Conservation (phyloP, 1,140 invertebrate genomes). For the Apocrypta bakeri region DNA sequence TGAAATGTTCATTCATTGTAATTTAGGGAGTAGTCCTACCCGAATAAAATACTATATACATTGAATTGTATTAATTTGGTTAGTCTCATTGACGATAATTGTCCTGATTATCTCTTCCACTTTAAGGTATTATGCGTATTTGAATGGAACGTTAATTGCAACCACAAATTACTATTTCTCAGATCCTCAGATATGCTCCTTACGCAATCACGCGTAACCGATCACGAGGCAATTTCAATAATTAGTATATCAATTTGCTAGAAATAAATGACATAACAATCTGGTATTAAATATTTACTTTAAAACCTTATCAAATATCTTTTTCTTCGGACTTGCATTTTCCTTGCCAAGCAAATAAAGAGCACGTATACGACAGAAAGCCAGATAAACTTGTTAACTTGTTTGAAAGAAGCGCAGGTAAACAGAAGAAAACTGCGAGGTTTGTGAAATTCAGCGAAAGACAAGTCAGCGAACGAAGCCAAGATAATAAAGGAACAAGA, state of each 20-base stretch:
- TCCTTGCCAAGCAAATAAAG: not conserved
- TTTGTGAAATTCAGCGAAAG: not conserved
- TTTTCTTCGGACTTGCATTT: not conserved
- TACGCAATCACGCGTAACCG: not conserved
- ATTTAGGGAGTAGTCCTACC: no score
- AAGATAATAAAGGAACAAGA: not conserved
- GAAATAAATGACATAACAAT: not conserved
- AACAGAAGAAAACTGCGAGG: not conserved
- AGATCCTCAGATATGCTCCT: not conserved
- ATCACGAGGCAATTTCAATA: not conserved
- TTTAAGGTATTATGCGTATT: not conserved
- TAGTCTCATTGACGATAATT: not conserved
- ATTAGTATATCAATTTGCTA: no score
- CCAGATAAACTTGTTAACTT: not conserved
- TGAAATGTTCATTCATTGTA: no score
- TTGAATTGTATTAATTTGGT: no score
- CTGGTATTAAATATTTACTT: not conserved
- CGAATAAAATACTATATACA: no score
- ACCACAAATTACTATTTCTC: not conserved
- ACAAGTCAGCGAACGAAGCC: not conserved
- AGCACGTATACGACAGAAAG: not conserved
- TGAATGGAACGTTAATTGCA: not conserved
- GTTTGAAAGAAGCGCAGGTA: not conserved
- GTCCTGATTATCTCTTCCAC: not conserved
- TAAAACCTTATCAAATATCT: not conserved